Percentiles rank a stretch among this genome's conserved stretches.
Evolutionary conservation across 2,113 vertebrate genomes (phyloP).

Genomic region (Stigmatopora nigra): DNA sequence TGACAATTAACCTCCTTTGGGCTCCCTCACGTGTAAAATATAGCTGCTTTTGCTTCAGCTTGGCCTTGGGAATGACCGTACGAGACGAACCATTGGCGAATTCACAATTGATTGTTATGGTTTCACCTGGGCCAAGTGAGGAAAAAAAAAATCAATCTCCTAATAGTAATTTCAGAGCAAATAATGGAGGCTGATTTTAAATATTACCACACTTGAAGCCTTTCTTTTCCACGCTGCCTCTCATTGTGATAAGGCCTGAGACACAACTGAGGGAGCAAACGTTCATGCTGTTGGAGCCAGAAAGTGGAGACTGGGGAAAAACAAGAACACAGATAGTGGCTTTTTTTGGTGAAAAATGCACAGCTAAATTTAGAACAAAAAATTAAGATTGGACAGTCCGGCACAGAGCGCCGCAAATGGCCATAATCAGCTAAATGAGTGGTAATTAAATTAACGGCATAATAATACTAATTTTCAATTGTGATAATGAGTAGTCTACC

Average conservation of each 20-base stretch:
- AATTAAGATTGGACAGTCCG: neutral
- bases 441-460: no score
- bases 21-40: neutral
- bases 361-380: neutral
- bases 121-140: constrained; percentile 43
- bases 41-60: constrained; percentile 36
- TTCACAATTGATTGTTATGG: constrained; percentile 30
- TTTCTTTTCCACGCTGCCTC: constrained; percentile 28
- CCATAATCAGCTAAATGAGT: neutral
- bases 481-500: no score
- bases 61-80: constrained; percentile 20
- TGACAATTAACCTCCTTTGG: accelerated
- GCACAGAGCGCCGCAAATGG: neutral
- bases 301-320: constrained; percentile 40
- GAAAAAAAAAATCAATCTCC: neutral
- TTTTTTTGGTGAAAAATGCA: neutral
- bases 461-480: no score
- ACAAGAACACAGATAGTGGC: neutral
- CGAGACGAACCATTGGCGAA: constrained; percentile 40
- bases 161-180: neutral
- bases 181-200: neutral
- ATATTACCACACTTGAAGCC: constrained; percentile 41
- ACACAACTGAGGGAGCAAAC: constrained; percentile 46
- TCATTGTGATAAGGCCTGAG: constrained; percentile 30
- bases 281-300: constrained; percentile 30